Evolutionary conservation across 2,888 invertebrate genomes (phyloP), one percentile per base, ranked within the genome.

Genomic region (Salticus scenicus): DNA sequence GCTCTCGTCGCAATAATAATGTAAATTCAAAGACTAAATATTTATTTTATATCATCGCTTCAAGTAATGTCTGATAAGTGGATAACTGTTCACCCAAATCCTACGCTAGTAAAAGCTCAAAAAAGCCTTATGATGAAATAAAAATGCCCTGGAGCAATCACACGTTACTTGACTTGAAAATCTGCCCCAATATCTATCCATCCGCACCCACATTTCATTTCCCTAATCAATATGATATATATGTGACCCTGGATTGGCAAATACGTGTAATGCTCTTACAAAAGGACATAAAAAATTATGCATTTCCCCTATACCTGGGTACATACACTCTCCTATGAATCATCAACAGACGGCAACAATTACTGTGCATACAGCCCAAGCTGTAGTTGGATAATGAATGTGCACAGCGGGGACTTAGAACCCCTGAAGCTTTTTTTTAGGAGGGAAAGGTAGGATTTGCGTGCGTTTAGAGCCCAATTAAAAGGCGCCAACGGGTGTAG

Each of bases 401-500:
- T 57, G 57, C 20, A 20, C 57, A 57, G 57, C 57, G 24, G 57
- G 57, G 57, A 57, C 5, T 20, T n/a, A 12, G 7, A 4, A 20
- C 57, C 57, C 57, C 57, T 4, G 24, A 37, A 24, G 57, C 20
- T 57, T 57, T 24, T 57, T 57, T 47, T 24, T 57, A 2, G 20
- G 57, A 24, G 57, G 57, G 57, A 24, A 7, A 10, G 20, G 42
- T 24, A 5, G 57, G 24, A 57, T 57, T 57, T 57, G 57, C 57
- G 57, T 57, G 57, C 57, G 24, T 24, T 20, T 5, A 24, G 24
- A 24, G 24, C 57, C 57, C 57, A 57, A 57, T 57, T 57, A 57
- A 57, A 57, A 57, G 57, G 57, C 57, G 57, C 57, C 57, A 57
- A 57, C 57, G 57, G 57, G 57, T 57, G 17, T 57, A 24, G 57